A percentile compares a stretch with the other conserved stretches of the same genome.
phyloP scores from a whole-genome alignment of 2,113 vertebrate species.

The Mionectes macconnelli region DNA sequence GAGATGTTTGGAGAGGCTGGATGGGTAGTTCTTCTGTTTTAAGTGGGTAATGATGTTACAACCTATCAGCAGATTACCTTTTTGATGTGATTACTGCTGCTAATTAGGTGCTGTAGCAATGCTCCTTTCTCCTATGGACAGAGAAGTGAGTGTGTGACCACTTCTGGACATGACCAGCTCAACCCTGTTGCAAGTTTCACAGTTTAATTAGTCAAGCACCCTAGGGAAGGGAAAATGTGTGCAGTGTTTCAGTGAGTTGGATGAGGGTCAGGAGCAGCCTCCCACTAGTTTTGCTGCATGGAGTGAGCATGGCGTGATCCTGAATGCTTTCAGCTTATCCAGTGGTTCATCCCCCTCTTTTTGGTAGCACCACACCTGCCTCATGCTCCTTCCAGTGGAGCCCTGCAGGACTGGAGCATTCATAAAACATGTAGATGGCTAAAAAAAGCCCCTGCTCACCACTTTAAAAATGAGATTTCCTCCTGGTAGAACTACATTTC shows the following conservation, averaged over 20 bases:
- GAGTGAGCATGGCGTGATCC: accelerated
- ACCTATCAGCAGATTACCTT: background rate
- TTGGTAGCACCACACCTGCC: accelerated
- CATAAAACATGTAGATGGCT: background rate
- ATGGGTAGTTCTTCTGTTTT: background rate
- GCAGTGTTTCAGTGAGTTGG: background rate
- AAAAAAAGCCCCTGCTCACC: background rate
- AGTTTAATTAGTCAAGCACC: background rate
- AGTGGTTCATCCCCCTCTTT: accelerated
- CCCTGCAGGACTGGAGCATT: background rate
- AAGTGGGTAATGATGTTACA: background rate
- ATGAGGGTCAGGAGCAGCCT: background rate
- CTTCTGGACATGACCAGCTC: background rate
- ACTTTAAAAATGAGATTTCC: background rate
- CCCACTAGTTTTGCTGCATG: accelerated
- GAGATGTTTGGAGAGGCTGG: background rate
- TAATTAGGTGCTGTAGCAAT: background rate
- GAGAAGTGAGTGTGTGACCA: background rate
- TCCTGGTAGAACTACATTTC: background rate
- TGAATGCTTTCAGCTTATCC: background rate
- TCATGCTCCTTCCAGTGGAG: accelerated
- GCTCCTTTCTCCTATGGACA: background rate
- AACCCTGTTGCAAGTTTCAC: background rate
- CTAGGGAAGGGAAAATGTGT: background rate
- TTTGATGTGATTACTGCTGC: background rate